Evolutionary conservation across 2,113 vertebrate genomes (phyloP).

Genomic region (Antigone vipio): DNA sequence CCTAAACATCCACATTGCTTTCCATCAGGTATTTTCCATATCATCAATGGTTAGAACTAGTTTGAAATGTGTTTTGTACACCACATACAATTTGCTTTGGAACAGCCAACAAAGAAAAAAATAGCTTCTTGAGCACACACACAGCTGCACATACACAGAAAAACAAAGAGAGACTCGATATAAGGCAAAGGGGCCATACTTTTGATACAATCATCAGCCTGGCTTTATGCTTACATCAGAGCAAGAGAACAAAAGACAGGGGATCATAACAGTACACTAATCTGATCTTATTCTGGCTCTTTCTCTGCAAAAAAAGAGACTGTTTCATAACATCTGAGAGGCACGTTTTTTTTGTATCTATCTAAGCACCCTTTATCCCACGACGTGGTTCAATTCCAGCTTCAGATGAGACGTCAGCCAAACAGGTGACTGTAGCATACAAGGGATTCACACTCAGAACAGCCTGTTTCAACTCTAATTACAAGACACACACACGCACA

Average conservation of each 20-base stretch:
- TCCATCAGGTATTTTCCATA: background rate
- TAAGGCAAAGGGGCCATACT: background rate
- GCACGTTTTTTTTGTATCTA: background rate
- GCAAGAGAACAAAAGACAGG: constrained; percentile 6
- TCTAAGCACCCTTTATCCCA: constrained; percentile 33
- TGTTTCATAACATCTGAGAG: background rate
- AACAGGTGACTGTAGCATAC: background rate
- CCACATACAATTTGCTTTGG: background rate
- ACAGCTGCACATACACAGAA: background rate
- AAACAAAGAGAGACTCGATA: background rate
- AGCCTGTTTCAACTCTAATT: background rate
- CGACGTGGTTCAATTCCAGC: background rate
- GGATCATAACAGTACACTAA: constrained; percentile 26
- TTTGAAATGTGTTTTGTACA: background rate
- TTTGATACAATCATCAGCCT: background rate
- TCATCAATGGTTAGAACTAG: background rate
- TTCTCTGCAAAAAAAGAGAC: background rate
- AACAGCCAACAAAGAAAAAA: background rate
- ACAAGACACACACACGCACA: background rate
- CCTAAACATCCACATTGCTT: background rate
- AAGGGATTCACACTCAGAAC: background rate
- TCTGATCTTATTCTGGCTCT: constrained; percentile 17
- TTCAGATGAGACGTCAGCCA: background rate
- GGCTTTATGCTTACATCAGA: background rate
- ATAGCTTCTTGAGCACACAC: background rate